Evolutionary conservation across 2,888 invertebrate genomes (phyloP), one percentile per base, ranked within the genome.

Genomic region (Arrhopalites spinosus): DNA sequence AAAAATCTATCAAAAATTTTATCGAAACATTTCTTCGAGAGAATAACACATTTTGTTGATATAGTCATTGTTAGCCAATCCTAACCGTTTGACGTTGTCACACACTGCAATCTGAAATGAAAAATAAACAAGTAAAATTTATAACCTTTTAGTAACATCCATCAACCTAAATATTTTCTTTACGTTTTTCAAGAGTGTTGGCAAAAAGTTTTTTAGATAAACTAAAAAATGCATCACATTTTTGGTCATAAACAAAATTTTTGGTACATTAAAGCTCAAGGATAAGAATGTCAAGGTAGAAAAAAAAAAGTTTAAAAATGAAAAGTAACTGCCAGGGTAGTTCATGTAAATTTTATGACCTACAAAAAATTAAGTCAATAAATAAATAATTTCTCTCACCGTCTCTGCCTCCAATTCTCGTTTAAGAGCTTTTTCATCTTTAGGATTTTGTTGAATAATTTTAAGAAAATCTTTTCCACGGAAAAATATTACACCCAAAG

Each of bases 71-170:
- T 74, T 77, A 7, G 71, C 76, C 17, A 77, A 64, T 11, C 77
- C 77, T n/a, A 80, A 70, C 56, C 81, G 67, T 29, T 79, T 74
- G 25, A 80, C 77, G 47, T 77, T 79, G 71, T 81, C 81, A 63
- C 78, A 79, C 11, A 81, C 47, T 23, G 79, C 75, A 43, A 73
- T 70, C 81, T 81, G 64, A 70, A 76, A 78, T 64, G 29, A 59
- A 66, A 61, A 75, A 56, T 70, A 50, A 50, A 50, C 50, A n/a
- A 50, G 2, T 50, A n/a, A 17, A 50, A 50, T 50, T 2, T 3
- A 50, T 36, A 36, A 3, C 11, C 36, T 36, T 36, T 36, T 3
- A 7, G 11, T 11, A 11, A 7, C 36, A 36, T 36, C 36, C 36
- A 36, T 36, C 36, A 36, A 11, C 36, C n/a, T 45, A 45, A 7